Percentiles rank a stretch among this genome's conserved stretches.
Evolutionary conservation across 2,797 vertebrate species (phyloP).

Genomic region (Alfaro cultratus): DNA sequence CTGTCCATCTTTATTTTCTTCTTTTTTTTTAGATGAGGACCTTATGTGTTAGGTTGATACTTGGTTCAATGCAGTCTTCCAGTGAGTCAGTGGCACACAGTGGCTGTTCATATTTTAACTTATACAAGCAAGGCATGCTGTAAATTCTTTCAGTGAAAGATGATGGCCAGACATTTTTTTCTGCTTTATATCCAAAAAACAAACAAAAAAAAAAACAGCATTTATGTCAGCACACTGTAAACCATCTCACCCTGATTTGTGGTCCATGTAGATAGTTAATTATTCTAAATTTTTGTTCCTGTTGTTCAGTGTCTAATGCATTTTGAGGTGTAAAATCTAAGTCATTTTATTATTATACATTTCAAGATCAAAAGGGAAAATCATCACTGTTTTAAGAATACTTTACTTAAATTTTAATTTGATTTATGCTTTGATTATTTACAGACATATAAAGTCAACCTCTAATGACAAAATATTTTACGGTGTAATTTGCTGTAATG

Average conservation of each 20-base stretch:
- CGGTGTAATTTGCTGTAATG: not conserved
- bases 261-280: not conserved
- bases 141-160: not conserved
- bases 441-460: not conserved
- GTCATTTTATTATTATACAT: not conserved
- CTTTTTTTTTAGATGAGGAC: constrained; percentile 33
- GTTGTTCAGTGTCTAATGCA: not conserved
- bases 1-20: constrained; percentile 42
- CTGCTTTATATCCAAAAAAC: not conserved
- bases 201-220: not conserved
- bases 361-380: not conserved
- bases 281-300: too few relatives aligned
- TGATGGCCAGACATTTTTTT: not conserved
- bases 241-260: not conserved
- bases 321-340: not conserved
- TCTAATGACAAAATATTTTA: not conserved
- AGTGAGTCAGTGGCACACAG: constrained; percentile 19
- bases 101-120: not conserved
- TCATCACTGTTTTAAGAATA: not conserved
- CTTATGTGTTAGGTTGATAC: constrained; percentile 43
- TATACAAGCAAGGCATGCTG: not conserved
- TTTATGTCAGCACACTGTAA: not conserved
- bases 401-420: not conserved
- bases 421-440: not conserved
- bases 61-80: constrained; percentile 12